Evolutionary conservation across 2,113 vertebrate species (phyloP).

Genomic region (Petaurus breviceps): DNA sequence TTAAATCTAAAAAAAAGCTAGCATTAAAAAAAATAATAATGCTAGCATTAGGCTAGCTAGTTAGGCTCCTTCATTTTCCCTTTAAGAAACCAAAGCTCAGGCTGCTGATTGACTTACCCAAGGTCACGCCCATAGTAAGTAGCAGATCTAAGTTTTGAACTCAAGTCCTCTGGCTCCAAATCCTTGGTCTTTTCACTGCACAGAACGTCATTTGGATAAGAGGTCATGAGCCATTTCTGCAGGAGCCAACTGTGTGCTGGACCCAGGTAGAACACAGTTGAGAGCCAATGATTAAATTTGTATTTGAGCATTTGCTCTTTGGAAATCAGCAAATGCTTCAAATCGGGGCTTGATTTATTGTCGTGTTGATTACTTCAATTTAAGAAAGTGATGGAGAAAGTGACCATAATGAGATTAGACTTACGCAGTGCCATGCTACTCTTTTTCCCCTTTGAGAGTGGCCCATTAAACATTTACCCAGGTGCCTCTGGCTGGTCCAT

Average conservation of each 20-base stretch:
- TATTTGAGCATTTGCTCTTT: background rate
- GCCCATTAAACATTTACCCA: background rate
- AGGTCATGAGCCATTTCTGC: background rate
- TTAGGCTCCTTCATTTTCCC: background rate
- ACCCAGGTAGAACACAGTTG: background rate
- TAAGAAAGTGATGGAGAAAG: background rate
- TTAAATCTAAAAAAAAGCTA: too few species aligned
- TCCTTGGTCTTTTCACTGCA: background rate
- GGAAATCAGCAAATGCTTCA: background rate
- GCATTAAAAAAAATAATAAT: too few species aligned
- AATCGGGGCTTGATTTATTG: background rate
- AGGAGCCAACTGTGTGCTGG: background rate
- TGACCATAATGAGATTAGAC: background rate
- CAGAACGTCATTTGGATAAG: background rate
- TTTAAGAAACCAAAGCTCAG: background rate
- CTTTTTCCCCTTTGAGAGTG: background rate
- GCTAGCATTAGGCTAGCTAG: background rate
- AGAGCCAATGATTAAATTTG: background rate
- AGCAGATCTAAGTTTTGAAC: background rate
- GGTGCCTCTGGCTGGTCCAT: background rate
- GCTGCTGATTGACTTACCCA: background rate
- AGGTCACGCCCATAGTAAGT: background rate
- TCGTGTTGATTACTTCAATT: background rate
- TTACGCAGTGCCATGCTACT: background rate
- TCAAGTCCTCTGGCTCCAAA: background rate